A percentile compares a stretch with the other conserved stretches of the same genome.
Evolutionary conservation across 2,888 invertebrate species (phyloP).

Genomic region (Ptilodon capucinus): DNA sequence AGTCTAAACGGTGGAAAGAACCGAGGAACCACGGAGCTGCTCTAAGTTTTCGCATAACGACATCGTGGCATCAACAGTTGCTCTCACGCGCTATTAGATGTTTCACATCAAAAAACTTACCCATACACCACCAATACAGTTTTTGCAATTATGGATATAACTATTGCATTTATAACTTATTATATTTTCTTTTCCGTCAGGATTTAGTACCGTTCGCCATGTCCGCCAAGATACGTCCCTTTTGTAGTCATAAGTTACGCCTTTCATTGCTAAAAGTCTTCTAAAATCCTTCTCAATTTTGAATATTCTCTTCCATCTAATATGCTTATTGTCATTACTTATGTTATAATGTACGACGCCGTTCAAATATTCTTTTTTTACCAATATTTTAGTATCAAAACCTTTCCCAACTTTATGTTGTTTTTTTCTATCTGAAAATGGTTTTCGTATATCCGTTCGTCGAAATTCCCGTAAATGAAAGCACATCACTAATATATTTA

Average conservation of each 20-base stretch:
- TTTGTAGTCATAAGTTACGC: slow-evolving; percentile 52
- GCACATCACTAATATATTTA: slow-evolving; percentile 1
- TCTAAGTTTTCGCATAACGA: too few species aligned
- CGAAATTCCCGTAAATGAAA: not conserved
- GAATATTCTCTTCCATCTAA: slow-evolving; percentile 17
- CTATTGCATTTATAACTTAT: slow-evolving; percentile 53
- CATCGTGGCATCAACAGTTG: too few species aligned
- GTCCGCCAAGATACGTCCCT: slow-evolving; percentile 61
- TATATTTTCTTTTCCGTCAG: slow-evolving; percentile 26
- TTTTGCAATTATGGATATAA: slow-evolving; percentile 30
- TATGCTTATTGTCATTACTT: slow-evolving; percentile 2
- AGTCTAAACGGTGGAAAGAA: too few species aligned
- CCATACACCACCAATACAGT: slow-evolving; percentile 53
- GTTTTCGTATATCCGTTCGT: not conserved
- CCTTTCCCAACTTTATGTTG: slow-evolving; percentile 16
- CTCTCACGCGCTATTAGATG: too few species aligned
- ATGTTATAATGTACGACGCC: slow-evolving; percentile 42
- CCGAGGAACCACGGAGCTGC: too few species aligned
- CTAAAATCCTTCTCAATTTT: slow-evolving; percentile 47
- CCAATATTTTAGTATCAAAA: slow-evolving; percentile 22
- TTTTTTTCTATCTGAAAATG: slow-evolving; percentile 30
- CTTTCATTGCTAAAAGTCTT: slow-evolving; percentile 47
- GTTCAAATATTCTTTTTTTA: slow-evolving; percentile 39
- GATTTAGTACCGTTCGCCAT: slow-evolving; percentile 47
- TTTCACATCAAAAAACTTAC: slow-evolving; percentile 32